Evolutionary conservation across 2,113 vertebrate genomes (phyloP), one percentile per base, ranked within the genome.

Genomic region (Tursiops truncatus): DNA sequence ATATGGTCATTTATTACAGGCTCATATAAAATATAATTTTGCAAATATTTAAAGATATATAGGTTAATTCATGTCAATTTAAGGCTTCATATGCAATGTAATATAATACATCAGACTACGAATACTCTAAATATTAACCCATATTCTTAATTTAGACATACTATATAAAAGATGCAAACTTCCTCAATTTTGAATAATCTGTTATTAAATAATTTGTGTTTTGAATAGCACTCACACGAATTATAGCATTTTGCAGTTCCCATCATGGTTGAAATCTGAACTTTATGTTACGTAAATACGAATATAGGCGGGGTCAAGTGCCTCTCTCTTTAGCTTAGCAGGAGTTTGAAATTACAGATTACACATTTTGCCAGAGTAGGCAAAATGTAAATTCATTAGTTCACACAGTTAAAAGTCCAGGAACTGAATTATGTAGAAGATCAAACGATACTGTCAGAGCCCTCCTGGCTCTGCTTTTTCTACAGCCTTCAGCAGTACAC

Each of bases 41-140:
- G 84, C 67, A 96, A 77, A 84, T 83, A 95, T 86, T 89, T 96
- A 90, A 93, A 93, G 74, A 87, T 67, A 9, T 94, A 79, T 95
- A 97, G 95, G 97, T 92, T 96, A 97, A 96, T 87, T 85, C 80
- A 26, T 86, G 93, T 97, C 92, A 95, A 95, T 38, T 88, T 50
- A 81, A 77, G 80, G 71, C 31, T 63, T 63, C 26, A 68, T 65
- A 56, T 47, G 33, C 50, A 81, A 76, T 1, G 8, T 47, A 74
- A 63, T 47, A 44, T 91, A 67, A 91, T 28, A 44, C 3, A 60
- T 47, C 56, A 90, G 86, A 47, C 23, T 68, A 83, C 65, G 65
- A 84, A 89, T 36, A 50, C 20, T 15, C 25, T 44, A 89, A 79
- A 87, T 62, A 81, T 67, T 90, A 91, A 73, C 65, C 67, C 18